Conservation (phyloP, 1,140 invertebrate species). For the Drosophila littoralis region DNA sequence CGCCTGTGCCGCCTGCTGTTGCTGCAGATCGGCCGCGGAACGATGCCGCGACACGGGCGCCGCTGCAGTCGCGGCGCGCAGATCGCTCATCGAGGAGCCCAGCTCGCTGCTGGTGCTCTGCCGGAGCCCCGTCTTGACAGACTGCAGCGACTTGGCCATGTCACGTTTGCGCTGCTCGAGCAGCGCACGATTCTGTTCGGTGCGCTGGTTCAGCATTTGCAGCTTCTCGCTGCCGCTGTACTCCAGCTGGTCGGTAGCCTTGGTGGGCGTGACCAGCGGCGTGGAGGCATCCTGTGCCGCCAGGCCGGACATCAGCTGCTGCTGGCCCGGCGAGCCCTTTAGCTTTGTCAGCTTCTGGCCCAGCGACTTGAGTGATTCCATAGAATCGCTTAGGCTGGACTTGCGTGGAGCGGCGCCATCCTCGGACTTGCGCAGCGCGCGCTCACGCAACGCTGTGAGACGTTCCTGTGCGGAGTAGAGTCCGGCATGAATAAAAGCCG, state of each 20-base stretch:
- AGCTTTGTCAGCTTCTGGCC: conserved; percentile 38
- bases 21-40: conserved; percentile 72
- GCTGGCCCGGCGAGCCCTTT: conserved; percentile 6
- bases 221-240: conserved; percentile 85
- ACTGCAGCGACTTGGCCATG: conserved; percentile 61
- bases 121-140: conserved; percentile 36
- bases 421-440: conserved; percentile 50
- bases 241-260: conserved; percentile 27
- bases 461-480: conserved; percentile 45
- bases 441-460: conserved; percentile 60
- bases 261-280: conserved; percentile 42
- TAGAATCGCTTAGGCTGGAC: conserved; percentile 54
- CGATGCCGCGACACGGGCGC: conserved; percentile 66
- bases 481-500: neutral
- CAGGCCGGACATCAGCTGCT: neutral
- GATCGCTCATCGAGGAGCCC: conserved; percentile 80
- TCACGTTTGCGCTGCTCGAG: conserved; percentile 67
- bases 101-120: conserved; percentile 70
- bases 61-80: conserved; percentile 40
- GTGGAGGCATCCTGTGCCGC: conserved; percentile 39
- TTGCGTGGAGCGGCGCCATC: conserved; percentile 14
- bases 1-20: conserved; percentile 5
- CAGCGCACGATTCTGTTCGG: conserved; percentile 85
- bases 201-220: conserved; percentile 85
- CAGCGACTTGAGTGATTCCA: conserved; percentile 58